A percentile compares a stretch with the other conserved stretches of the same genome.
Evolutionary conservation across 2,113 vertebrate species (phyloP).

Genomic region (Gavialis gangeticus): DNA sequence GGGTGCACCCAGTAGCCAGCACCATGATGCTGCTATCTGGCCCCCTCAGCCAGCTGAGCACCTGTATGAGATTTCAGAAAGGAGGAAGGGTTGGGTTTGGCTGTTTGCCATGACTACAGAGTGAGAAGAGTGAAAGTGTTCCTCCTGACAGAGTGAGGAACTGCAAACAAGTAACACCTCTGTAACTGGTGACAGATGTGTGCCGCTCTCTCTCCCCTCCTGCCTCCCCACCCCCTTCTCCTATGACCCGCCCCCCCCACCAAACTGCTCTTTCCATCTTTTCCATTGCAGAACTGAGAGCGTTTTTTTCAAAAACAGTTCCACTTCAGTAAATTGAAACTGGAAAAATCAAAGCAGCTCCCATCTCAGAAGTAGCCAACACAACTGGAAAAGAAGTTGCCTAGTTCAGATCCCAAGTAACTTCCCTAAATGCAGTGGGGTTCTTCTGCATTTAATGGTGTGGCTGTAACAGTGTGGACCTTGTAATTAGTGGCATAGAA

Average conservation of each 20-base stretch:
- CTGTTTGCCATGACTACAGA: slow-evolving; percentile 35
- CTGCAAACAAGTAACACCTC: slow-evolving; percentile 48
- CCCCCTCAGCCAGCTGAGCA: background rate
- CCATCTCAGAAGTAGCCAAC: background rate
- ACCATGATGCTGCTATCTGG: background rate
- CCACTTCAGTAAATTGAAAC: background rate
- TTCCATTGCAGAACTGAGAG: background rate
- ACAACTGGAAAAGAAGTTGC: background rate
- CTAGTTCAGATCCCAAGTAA: background rate
- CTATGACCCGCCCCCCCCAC: too few relatives aligned
- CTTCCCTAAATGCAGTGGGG: background rate
- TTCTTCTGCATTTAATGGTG: too few relatives aligned
- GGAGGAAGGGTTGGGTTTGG: slow-evolving; percentile 36
- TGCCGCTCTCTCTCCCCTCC: background rate
- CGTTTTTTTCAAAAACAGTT: background rate
- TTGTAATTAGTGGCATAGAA: background rate
- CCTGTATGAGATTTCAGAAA: slow-evolving; percentile 39
- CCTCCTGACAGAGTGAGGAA: slow-evolving; percentile 26
- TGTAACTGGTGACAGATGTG: slow-evolving; percentile 41
- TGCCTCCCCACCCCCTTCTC: background rate
- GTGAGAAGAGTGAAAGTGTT: slow-evolving; percentile 41
- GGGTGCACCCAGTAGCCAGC: background rate
- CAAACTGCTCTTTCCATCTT: background rate
- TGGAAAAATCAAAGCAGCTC: background rate
- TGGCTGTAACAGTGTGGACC: too few relatives aligned